Percentiles rank a stretch among this genome's conserved stretches.
Evolutionary conservation across 2,113 vertebrate species (phyloP).

Genomic region (Tragelaphus strepsiceros): DNA sequence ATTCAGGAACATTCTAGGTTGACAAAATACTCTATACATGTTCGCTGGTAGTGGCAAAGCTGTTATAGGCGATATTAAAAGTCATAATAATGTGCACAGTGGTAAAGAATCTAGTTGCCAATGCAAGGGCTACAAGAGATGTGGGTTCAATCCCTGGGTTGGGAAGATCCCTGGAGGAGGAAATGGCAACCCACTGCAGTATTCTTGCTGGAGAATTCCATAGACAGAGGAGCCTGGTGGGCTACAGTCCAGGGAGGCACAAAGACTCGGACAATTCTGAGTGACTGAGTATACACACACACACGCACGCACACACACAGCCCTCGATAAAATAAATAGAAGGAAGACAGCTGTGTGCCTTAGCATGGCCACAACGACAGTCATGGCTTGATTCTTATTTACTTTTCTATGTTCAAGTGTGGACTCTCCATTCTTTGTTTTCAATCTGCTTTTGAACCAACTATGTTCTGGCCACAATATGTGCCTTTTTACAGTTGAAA

Average conservation of each 20-base stretch:
- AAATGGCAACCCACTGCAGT: background rate
- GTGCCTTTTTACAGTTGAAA: background rate
- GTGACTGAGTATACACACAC: background rate
- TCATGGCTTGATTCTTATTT: background rate
- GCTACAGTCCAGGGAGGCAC: background rate
- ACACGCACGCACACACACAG: accelerated
- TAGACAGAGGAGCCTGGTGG: background rate
- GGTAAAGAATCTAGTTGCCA: background rate
- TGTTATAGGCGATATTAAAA: background rate
- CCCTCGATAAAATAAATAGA: background rate
- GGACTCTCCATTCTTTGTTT: background rate
- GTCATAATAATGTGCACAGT: background rate
- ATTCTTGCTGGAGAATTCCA: background rate
- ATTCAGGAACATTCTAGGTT: background rate
- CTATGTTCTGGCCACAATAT: background rate
- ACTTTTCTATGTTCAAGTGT: background rate
- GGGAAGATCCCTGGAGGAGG: background rate
- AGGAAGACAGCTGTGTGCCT: background rate
- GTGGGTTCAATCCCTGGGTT: background rate
- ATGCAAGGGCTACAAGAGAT: background rate
- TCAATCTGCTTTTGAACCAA: background rate
- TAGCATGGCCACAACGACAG: too few species aligned
- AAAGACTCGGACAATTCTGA: background rate
- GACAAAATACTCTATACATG: background rate
- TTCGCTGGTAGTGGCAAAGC: background rate